phyloP scores from a whole-genome alignment of 64 coral and sea anemone genomes.

The Astreopora myriophthalma region DNA sequence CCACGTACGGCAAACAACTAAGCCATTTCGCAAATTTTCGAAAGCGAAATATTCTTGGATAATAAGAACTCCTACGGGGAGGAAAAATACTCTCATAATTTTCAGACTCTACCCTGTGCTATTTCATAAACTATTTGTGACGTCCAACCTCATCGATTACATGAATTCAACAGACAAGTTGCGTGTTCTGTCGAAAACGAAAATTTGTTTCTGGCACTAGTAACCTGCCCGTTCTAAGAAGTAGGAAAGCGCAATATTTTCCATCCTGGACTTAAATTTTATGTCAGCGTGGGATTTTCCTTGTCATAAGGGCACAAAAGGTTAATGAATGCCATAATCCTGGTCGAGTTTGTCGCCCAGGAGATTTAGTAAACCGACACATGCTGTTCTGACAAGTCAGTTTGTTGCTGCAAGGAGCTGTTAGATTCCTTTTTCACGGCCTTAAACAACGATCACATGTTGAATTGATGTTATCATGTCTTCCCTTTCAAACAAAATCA shows the following conservation, averaged over 20 bases:
- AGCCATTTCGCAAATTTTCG: background rate
- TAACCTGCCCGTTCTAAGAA: background rate
- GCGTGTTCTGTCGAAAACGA: too few relatives aligned
- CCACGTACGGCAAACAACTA: background rate
- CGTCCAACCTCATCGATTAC: background rate
- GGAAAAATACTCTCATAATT: too few relatives aligned
- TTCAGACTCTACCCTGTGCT: too few relatives aligned
- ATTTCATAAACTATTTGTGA: background rate
- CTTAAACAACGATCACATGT: background rate
- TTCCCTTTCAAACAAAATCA: background rate
- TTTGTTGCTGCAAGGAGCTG: too few relatives aligned
- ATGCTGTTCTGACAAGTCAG: background rate
- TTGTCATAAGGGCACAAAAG: conserved; percentile 33
- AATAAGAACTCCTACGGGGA: too few relatives aligned
- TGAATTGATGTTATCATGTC: background rate
- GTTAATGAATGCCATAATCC: conserved; percentile 53
- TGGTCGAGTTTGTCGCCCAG: conserved; percentile 9
- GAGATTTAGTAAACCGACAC: conserved; percentile 1
- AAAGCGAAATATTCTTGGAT: background rate
- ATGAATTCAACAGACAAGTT: too few relatives aligned
- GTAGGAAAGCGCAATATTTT: background rate
- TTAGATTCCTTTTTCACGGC: background rate
- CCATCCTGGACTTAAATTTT: background rate
- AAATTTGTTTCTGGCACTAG: background rate
- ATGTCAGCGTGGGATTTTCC: background rate